These are phyloP conservation scores for Drosophila equinoxialis DNA, from an alignment of 1,140 invertebrate species.

Conservation along the genomic window DNA sequence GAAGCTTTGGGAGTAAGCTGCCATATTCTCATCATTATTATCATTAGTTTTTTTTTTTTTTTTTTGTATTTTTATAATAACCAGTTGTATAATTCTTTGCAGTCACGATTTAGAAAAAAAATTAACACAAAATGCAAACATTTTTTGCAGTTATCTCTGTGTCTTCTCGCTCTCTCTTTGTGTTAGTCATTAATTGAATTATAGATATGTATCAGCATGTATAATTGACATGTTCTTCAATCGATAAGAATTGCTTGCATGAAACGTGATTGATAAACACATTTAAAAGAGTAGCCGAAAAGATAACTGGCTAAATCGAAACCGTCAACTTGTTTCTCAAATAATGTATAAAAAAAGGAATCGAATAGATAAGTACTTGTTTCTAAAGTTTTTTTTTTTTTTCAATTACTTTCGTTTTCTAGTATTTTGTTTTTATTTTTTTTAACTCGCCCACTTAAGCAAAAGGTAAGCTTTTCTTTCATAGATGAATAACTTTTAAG, in stretches of 20 bases:
- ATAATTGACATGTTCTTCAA: slow-evolving; percentile 1
- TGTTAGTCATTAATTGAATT: slow-evolving; percentile 1
- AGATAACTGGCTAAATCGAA: not conserved
- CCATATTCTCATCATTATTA: slow-evolving; percentile 6
- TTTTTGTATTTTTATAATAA: not conserved
- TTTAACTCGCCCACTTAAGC: not conserved
- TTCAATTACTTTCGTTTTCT: not conserved
- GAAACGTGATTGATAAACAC: slow-evolving; percentile 15
- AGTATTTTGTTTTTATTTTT: not conserved
- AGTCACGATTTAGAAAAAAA: slow-evolving; percentile 16
- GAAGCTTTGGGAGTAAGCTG: no score
- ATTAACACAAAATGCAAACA: slow-evolving; percentile 8
- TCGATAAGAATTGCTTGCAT: slow-evolving; percentile 7
- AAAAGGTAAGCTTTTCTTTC: not conserved
- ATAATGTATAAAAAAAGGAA: no score
- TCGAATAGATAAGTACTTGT: no score
- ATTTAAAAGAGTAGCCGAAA: not conserved
- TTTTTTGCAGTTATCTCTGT: not conserved
- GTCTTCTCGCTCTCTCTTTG: not conserved
- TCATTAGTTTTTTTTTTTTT: no score
- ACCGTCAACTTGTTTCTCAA: not conserved
- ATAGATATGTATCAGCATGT: not conserved
- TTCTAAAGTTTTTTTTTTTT: not conserved
- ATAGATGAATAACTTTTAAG: slow-evolving; percentile 1
- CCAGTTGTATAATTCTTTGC: slow-evolving; percentile 14